phyloP scores from a whole-genome alignment of 1,140 invertebrate genomes.

The Limonius californicus region DNA sequence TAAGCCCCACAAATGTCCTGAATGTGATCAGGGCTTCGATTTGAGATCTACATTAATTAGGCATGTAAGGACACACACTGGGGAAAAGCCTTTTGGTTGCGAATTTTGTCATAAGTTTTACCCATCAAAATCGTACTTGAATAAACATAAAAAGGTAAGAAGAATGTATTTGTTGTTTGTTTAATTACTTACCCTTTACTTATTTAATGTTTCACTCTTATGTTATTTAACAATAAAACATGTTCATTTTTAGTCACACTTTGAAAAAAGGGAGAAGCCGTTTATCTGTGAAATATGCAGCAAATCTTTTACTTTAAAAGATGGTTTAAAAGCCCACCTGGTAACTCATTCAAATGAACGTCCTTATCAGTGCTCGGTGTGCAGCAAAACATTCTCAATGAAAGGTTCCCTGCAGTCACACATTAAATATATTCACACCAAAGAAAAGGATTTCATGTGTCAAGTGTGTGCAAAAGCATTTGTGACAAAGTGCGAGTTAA shows the following conservation, averaged over 20 bases:
- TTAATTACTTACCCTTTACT: too few relatives aligned
- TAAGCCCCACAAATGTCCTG: conserved; percentile 2
- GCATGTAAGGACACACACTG: not conserved
- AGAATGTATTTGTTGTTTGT: too few relatives aligned
- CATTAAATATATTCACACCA: conserved; percentile 20
- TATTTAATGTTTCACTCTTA: too few relatives aligned
- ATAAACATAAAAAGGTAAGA: conserved; percentile 13
- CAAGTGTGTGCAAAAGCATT: conserved; percentile 24
- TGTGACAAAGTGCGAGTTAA: conserved; percentile 19
- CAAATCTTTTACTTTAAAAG: conserved; percentile 49
- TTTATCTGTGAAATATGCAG: conserved; percentile 50
- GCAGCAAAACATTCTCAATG: conserved; percentile 27
- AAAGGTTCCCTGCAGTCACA: conserved; percentile 21
- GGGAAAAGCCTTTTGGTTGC: conserved; percentile 8
- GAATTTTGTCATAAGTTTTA: conserved; percentile 1
- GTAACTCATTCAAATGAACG: conserved; percentile 49
- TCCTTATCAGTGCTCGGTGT: conserved; percentile 50
- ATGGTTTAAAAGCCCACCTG: conserved; percentile 47
- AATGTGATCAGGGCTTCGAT: not conserved
- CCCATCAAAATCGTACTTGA: not conserved
- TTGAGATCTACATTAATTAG: not conserved
- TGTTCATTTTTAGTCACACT: conserved; percentile 31
- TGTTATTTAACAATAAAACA: too few relatives aligned
- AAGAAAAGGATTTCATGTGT: conserved; percentile 24
- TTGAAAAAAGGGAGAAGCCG: conserved; percentile 43